These are phyloP conservation scores for Drosophila eohydei DNA, from an alignment of 2,888 invertebrate species.

Conservation along the genomic window DNA sequence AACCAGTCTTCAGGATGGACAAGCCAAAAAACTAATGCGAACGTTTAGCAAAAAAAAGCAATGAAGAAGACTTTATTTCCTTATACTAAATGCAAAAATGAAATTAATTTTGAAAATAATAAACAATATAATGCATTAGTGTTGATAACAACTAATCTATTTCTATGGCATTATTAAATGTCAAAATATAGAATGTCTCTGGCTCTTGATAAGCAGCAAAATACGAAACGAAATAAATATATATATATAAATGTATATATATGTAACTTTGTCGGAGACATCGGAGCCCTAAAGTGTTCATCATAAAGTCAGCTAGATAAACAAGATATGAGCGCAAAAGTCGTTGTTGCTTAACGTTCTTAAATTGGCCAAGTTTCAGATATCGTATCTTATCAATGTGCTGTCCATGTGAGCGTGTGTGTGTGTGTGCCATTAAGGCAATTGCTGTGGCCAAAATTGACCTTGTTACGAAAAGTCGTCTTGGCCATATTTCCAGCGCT, in stretches of 20 bases:
- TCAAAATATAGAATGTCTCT: conserved; percentile 7
- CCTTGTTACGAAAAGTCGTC: conserved; percentile 42
- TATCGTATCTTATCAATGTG: conserved; percentile 52
- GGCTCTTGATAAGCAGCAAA: conserved; percentile 16
- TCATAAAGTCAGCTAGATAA: conserved; percentile 38
- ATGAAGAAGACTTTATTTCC: conserved; percentile 16
- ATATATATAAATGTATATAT: background rate
- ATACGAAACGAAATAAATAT: conserved; percentile 4
- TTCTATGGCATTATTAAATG: conserved; percentile 27
- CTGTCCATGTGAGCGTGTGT: conserved; percentile 10
- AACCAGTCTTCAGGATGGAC: conserved; percentile 25
- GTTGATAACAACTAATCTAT: conserved; percentile 21
- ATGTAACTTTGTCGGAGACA: conserved; percentile 14
- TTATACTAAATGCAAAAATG: background rate
- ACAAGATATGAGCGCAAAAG: conserved; percentile 36
- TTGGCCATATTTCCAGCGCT: conserved; percentile 35
- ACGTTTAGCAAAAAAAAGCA: background rate
- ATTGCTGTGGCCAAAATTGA: conserved; percentile 45
- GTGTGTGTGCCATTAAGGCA: conserved; percentile 38
- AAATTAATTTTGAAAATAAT: background rate
- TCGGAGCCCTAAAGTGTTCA: background rate
- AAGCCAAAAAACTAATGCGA: conserved; percentile 11
- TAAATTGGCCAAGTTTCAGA: conserved; percentile 21
- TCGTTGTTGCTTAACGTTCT: conserved; percentile 31
- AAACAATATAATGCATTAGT: background rate